phyloP scores from a whole-genome alignment of 2,888 invertebrate species.

The Tetrapedia diversipes region DNA sequence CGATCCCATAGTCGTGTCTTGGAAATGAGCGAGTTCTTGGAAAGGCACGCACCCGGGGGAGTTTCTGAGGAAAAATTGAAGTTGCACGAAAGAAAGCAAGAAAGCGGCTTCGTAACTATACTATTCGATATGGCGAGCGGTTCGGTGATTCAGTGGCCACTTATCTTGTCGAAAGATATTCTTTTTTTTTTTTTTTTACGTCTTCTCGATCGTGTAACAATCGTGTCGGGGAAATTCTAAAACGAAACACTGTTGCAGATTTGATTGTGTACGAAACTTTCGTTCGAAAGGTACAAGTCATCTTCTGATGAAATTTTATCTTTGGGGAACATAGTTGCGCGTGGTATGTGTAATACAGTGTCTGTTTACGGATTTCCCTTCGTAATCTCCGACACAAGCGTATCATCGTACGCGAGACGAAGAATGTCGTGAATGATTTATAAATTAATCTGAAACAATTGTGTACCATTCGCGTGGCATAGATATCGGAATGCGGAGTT shows the following conservation, averaged over 20 bases:
- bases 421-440: conserved; percentile 17
- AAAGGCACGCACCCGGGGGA: too few species aligned
- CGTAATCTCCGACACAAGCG: background rate
- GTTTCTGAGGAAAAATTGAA: too few species aligned
- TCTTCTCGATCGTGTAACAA: background rate
- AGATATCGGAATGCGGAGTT: conserved; percentile 44
- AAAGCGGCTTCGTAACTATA: background rate
- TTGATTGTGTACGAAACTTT: background rate
- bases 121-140: background rate
- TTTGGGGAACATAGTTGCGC: background rate
- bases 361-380: background rate
- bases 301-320: background rate
- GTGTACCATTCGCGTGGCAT: background rate
- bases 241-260: background rate
- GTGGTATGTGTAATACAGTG: too few species aligned
- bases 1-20: background rate
- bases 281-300: background rate
- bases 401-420: background rate
- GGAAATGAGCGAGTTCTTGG: background rate
- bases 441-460: conserved; percentile 9
- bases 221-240: background rate
- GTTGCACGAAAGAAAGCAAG: background rate
- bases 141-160: background rate
- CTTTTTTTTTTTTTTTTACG: background rate
- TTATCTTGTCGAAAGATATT: conserved; percentile 2